Base-by-base conservation (phyloP, 2,888 invertebrate species). In the Gastracanthus pulcherrimus region DNA sequence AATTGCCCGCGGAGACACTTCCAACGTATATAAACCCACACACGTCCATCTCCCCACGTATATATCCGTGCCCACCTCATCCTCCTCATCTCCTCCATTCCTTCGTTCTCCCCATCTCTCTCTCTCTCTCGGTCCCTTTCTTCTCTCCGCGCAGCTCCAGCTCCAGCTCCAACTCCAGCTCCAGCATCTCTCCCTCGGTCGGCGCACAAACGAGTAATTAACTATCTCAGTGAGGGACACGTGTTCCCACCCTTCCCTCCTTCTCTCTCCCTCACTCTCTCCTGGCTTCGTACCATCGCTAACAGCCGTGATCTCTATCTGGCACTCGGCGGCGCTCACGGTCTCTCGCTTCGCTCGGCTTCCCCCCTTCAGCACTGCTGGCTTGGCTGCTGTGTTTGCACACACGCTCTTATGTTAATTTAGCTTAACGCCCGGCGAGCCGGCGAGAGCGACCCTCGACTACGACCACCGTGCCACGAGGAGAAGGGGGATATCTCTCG, bases 341-440 rank as follows among this genome's bases (percentile, higher is more conserved):
- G 67, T 78, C 77, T 48, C 74, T 76, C 82, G 64, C 80, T 71
- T 82, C 83, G 82, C 64, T n/a, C n/a, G n/a, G n/a, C n/a, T 66
- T 72, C 76, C 72, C 79, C 81, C n/a, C n/a, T n/a, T n/a, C 64
- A 77, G 77, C 9, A 69, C 64, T 71, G 62, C 80, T 67, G 19
- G 66, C 66, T 62, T 62, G 55, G 75, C 77, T 80, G 84, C 87
- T 89, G 91, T 89, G 91, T 91, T 91, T 91, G 90, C 91, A 90
- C 90, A 90, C 90, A 90, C 89, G 90, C 90, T 90, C 91, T 90
- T 90, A 90, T 90, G 91, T 90, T 91, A 91, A 91, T 91, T 91
- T 89, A 88, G 89, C 90, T 91, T 90, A 90, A 89, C 89, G 88
- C 89, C 89, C 89, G 83, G 84, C 78, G 86, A 85, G n/a, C n/a